phyloP scores from a whole-genome alignment of 2,797 vertebrate species.

The Microtus obscurus region DNA sequence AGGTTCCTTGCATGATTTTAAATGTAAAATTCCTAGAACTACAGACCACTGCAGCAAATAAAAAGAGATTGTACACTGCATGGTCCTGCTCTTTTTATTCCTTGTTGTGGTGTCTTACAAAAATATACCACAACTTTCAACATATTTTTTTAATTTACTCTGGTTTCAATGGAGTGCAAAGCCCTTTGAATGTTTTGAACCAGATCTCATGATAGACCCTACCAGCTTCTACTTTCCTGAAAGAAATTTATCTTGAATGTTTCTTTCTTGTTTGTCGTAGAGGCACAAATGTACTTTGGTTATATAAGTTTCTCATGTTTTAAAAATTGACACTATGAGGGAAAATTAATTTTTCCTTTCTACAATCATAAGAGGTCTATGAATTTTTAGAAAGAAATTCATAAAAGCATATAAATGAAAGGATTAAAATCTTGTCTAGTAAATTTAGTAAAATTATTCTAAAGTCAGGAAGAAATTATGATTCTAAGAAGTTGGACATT shows the following conservation, averaged over 20 bases:
- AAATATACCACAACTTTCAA: background rate
- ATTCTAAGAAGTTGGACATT: slow-evolving; percentile 1
- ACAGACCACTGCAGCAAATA: background rate
- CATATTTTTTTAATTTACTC: background rate
- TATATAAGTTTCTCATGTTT: background rate
- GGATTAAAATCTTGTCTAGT: background rate
- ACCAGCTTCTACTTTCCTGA: background rate
- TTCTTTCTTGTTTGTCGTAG: background rate
- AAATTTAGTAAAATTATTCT: slow-evolving; percentile 26
- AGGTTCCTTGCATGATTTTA: background rate
- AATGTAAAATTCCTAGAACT: background rate
- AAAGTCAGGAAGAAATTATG: background rate
- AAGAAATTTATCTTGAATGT: background rate
- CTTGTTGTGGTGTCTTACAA: background rate
- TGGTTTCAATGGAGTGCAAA: background rate
- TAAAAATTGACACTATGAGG: slow-evolving; percentile 15
- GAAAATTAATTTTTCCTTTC: background rate
- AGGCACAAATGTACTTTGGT: background rate
- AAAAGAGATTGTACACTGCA: background rate
- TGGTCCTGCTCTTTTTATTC: background rate
- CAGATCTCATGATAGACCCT: rapidly evolving
- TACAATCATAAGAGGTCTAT: background rate
- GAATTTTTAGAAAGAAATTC: background rate
- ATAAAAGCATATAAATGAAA: slow-evolving; percentile 2
- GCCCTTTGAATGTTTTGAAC: background rate